These are phyloP conservation scores for Rhincodon typus DNA, from an alignment of 2,797 vertebrate genomes.

Conservation along the genomic window DNA sequence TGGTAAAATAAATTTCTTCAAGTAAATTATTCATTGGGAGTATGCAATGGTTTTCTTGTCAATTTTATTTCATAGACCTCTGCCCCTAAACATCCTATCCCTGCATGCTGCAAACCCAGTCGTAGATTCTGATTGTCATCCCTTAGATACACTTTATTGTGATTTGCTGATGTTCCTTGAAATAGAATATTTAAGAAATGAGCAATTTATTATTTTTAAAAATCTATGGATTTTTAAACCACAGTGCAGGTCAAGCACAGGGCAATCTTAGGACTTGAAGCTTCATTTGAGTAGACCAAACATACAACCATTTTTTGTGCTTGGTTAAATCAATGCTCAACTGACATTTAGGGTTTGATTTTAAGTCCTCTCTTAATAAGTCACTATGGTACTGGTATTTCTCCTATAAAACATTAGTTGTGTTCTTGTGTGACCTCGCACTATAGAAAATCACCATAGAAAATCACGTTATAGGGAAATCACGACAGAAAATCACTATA, in stretches of 20 bases:
- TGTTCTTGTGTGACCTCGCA: no score
- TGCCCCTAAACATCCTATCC: no score
- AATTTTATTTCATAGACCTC: neutral
- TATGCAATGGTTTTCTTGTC: neutral
- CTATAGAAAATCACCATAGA: no score
- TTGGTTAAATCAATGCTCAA: neutral
- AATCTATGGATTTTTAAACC: neutral
- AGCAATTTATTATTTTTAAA: neutral
- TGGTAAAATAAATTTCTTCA: neutral
- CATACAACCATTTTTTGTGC: neutral
- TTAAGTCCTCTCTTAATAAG: neutral
- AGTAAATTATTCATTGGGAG: neutral
- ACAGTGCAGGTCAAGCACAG: neutral
- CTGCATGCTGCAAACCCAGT: neutral
- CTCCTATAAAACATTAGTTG: no score
- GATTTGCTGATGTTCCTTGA: neutral
- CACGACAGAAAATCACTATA: no score
- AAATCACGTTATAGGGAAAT: no score
- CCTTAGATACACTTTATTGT: neutral
- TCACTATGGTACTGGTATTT: neutral
- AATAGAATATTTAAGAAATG: neutral
- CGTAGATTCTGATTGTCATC: neutral
- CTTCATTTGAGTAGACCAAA: neutral
- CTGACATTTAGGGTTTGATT: neutral
- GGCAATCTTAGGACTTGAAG: neutral